phyloP scores from a whole-genome alignment of 2,888 invertebrate species.

The Darwinula stevensoni region DNA sequence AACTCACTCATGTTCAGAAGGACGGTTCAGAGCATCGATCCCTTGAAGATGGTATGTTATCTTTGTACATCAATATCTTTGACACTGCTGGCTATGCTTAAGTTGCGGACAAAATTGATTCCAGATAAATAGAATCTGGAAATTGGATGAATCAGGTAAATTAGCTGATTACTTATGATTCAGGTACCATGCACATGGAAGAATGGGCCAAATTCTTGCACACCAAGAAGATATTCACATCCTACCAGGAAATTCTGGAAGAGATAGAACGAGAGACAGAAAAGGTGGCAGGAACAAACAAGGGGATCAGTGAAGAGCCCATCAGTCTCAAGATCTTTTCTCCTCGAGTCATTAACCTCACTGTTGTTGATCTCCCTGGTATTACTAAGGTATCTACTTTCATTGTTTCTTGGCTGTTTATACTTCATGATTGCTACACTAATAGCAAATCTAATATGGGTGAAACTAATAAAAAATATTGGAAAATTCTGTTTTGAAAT shows the following conservation, averaged over 20 bases:
- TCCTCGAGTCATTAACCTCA: constrained; percentile 56
- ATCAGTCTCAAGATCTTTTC: constrained; percentile 92
- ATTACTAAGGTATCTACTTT: constrained; percentile 25
- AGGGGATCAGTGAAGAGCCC: constrained; percentile 81
- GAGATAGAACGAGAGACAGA: constrained; percentile 92
- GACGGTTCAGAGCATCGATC: constrained; percentile 62
- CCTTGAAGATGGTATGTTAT: constrained; percentile 42
- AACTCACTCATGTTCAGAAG: constrained; percentile 65
- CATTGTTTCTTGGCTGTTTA: not conserved
- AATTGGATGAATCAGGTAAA: constrained; percentile 1
- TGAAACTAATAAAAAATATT: not conserved
- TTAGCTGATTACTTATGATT: constrained; percentile 10
- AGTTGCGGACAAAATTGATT: too few species aligned
- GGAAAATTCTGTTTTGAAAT: not conserved
- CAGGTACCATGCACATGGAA: constrained; percentile 49
- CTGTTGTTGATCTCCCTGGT: constrained; percentile 25
- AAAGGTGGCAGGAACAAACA: constrained; percentile 73
- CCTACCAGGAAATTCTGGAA: constrained; percentile 62
- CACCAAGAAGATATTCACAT: constrained; percentile 52
- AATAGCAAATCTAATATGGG: too few species aligned
- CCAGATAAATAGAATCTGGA: constrained; percentile 1
- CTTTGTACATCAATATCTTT: too few species aligned
- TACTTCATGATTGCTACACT: not conserved
- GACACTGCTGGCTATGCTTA: too few species aligned
- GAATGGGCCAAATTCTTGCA: constrained; percentile 96